Evolutionary conservation across 2,888 invertebrate species (phyloP), one percentile per base, ranked within the genome.

Genomic region (Chaetogeoica ovagalla): DNA sequence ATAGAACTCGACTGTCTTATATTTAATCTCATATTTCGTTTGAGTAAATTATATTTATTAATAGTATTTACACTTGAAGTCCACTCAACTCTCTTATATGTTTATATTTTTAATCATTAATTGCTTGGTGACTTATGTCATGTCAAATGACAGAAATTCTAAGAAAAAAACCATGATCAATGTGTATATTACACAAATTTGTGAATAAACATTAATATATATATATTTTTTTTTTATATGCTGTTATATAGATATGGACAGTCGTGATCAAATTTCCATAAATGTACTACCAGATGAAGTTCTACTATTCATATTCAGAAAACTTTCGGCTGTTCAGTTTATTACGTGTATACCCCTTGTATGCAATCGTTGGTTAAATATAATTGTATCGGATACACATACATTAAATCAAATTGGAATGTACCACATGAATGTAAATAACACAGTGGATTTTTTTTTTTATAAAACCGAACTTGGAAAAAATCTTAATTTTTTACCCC

Each of bases 331-430:
- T 13, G 11, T 15, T 0, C 62, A 73, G 8, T 73, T 73, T 30
- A 52, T 73, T 7, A 7, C 13, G 11, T 30, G 13, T 11, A 3
- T 73, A 30, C 63, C 73, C 0, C 9, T 73, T 1, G 73, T 73
- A 7, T 73, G 73, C 30, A 30, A 52, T 9, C 52, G n/a, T n/a
- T 73, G 73, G 73, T 43, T 30, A 4, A 23, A 52, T 11, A 23
- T 73, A 30, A 52, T 73, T 17, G 19, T 23, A 11, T 73, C 63
- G 2, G 73, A 73, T 17, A 19, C 73, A 1, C 39, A 52, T 19
- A 73, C 73, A 11, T 52, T 73, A 73, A 52, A 73, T 19, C 73
- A 62, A 13, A 23, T 73, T 8, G 63, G 62, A 15, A 62, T 73
- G 52, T 30, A 73, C n/a, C 63, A 73, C 30, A n/a, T 6, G 13